A percentile compares a stretch with the other conserved stretches of the same genome.
Evolutionary conservation across 1,140 invertebrate species (phyloP).

Genomic region (Oppia nitens): DNA sequence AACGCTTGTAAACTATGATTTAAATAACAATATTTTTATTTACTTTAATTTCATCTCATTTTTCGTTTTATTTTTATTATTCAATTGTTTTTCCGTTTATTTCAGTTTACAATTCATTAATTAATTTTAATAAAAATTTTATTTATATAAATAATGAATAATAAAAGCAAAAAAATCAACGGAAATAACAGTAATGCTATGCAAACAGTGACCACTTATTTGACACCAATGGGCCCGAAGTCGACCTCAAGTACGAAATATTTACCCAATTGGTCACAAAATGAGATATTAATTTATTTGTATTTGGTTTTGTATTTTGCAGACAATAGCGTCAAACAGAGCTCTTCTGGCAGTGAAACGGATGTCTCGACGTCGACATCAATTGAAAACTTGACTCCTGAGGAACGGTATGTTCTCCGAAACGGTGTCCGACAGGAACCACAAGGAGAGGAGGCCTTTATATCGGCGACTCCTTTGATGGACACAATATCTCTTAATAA

Average conservation of each 20-base stretch:
- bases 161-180: neutral
- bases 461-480: slow-evolving; percentile 25
- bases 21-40: no score
- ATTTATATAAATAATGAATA: no score
- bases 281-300: neutral
- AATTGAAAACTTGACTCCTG: slow-evolving; percentile 68
- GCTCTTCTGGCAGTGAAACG: slow-evolving; percentile 57
- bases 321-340: neutral
- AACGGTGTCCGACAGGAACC: slow-evolving; percentile 72
- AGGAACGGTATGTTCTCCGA: slow-evolving; percentile 61
- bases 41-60: no score
- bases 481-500: slow-evolving; percentile 20
- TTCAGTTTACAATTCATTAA: no score
- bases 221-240: neutral
- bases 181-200: neutral
- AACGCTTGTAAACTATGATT: no score
- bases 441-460: slow-evolving; percentile 60
- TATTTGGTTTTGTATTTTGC: neutral
- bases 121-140: no score
- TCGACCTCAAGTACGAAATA: neutral
- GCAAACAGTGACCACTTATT: neutral
- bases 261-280: neutral
- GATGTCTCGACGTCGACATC: slow-evolving; percentile 77
- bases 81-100: no score
- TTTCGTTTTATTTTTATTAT: no score